Conservation (phyloP, 2,113 vertebrate genomes). For the Rhabdomys dilectus region DNA sequence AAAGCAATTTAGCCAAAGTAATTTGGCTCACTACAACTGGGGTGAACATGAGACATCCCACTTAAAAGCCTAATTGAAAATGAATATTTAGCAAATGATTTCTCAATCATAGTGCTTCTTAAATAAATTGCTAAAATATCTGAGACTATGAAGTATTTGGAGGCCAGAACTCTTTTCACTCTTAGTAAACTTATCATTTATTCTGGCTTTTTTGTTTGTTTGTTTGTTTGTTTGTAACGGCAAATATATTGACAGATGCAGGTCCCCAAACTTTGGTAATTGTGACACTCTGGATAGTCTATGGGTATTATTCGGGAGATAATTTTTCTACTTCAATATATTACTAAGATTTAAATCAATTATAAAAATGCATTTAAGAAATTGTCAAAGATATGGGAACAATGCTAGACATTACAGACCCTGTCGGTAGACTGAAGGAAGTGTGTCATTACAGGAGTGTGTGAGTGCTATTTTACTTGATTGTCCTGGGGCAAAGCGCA, state of each 20-base stretch:
- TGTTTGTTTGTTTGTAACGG: neutral
- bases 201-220: neutral
- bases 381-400: neutral
- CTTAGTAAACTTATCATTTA: neutral
- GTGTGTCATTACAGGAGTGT: too few relatives aligned
- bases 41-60: neutral
- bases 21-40: neutral
- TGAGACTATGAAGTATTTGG: neutral
- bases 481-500: neutral
- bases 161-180: neutral
- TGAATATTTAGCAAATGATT: neutral
- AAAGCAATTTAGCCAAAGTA: slow-evolving; percentile 44
- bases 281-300: neutral
- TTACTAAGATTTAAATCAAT: neutral
- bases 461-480: neutral
- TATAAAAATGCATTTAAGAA: neutral
- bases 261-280: neutral
- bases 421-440: neutral
- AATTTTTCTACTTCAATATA: neutral
- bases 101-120: neutral
- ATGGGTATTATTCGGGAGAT: neutral
- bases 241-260: neutral
- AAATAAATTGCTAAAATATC: slow-evolving; percentile 56
- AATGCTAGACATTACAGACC: neutral
- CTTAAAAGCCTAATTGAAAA: slow-evolving; percentile 50